A percentile compares a stretch with the other conserved stretches of the same genome.
Evolutionary conservation across 2,888 invertebrate genomes (phyloP).

Genomic region (Trachelus iudaicus): DNA sequence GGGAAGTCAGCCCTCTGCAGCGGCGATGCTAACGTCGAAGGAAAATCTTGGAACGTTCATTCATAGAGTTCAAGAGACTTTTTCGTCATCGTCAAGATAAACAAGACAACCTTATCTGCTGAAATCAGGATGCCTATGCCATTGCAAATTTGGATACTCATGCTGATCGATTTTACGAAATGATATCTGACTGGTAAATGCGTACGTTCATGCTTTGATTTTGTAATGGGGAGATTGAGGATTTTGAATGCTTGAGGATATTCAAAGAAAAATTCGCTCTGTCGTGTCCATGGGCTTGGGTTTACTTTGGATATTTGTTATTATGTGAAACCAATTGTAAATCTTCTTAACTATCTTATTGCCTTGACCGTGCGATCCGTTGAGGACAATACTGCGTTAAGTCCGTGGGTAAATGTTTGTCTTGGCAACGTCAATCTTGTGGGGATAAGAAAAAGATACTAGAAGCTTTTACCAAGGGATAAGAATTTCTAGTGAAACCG

Average conservation of each 20-base stretch:
- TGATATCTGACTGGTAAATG: too few relatives aligned
- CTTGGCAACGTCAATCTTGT: not conserved
- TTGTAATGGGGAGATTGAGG: too few relatives aligned
- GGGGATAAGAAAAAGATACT: not conserved
- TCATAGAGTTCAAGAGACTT: not conserved
- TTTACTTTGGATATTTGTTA: too few relatives aligned
- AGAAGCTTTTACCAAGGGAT: not conserved
- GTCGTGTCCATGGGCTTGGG: too few relatives aligned
- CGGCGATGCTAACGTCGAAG: not conserved
- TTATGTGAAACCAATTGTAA: too few relatives aligned
- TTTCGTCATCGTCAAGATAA: not conserved
- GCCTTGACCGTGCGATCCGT: not conserved
- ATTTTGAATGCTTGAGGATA: too few relatives aligned
- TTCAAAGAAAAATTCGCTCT: too few relatives aligned
- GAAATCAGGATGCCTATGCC: not conserved
- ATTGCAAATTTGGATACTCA: not conserved
- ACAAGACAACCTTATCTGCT: not conserved
- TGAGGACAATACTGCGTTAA: not conserved
- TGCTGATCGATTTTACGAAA: too few relatives aligned
- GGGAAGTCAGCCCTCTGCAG: not conserved
- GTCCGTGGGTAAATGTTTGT: not conserved
- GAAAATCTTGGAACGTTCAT: not conserved
- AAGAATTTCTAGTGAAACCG: not conserved
- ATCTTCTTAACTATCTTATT: not conserved
- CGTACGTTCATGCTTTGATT: too few relatives aligned